Base-by-base conservation (phyloP, 2,113 vertebrate species). In the Nibea coibor region DNA sequence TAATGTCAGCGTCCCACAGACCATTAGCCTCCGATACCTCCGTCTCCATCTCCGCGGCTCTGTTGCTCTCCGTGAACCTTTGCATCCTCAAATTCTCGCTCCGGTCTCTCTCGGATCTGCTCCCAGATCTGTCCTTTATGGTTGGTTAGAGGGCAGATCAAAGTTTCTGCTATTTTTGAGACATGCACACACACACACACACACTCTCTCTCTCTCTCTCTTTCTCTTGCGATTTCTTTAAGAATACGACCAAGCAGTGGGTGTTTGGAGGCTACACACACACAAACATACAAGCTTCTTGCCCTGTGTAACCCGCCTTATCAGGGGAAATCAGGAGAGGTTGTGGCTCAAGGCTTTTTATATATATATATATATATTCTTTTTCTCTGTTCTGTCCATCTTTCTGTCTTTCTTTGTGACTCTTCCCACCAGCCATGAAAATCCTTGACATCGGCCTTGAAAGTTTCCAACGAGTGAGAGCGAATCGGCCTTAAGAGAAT, bases 121-220 rank as follows among this genome's bases (percentile, higher is more conserved):
- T 26, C 24, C 24, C 24, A 26, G 24, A 26, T 77, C 80, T 84
- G 90, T 86, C 93, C 93, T 94, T 93, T 86, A 87, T 71, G 86
- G 84, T 76, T 87, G 82, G 83, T 88, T 84, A 84, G 88, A 95
- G 89, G 92, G 80, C 88, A 85, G 57, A 83, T 90, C 86, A 87
- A 53, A 78, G 80, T 87, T 80, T 85, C 51, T 48, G 9, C 74
- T 61, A 3, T 87, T 87, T 35, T 64, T 58, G 24, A 84, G 57
- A 81, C 71, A 76, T 35, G 58, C 45, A 64, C 71, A 78, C 20
- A 69, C n/a, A 35, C 35, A 35, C 31, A 35, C 31, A 8, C 31
- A 31, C 31, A 31, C n/a, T n/a, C n/a, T n/a, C n/a, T n/a, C n/a
- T n/a, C n/a, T 22, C 35, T 6, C 59, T 58, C 63, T 70, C 68